These are phyloP conservation scores for Brachirus orientalis DNA, from an alignment of 2,113 vertebrate species.

Conservation along the genomic window DNA sequence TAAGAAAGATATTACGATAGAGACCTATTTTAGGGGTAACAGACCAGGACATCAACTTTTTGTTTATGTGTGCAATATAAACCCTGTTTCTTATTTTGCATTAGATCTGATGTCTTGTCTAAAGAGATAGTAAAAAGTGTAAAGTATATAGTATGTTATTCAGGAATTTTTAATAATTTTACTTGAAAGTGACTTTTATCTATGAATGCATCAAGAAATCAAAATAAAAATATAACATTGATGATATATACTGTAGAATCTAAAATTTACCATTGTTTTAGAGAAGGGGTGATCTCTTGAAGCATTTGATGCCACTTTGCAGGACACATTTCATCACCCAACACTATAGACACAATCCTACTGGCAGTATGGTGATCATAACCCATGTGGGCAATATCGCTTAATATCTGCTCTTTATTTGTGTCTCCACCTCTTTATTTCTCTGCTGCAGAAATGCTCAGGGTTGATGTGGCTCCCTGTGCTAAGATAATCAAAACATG, in stretches of 20 bases:
- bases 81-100: slow-evolving; percentile 14
- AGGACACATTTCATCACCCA: no score
- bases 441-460: slow-evolving; percentile 31
- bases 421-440: slow-evolving; percentile 21
- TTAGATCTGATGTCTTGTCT: slow-evolving; percentile 14
- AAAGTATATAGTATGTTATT: no score
- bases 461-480: slow-evolving; percentile 32
- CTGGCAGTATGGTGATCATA: no score
- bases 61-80: slow-evolving; percentile 41
- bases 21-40: slow-evolving; percentile 66
- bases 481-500: slow-evolving; percentile 58
- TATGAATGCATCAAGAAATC: no score
- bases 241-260: no score
- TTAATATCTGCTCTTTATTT: slow-evolving; percentile 32
- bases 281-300: no score
- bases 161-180: no score
- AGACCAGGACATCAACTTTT: slow-evolving; percentile 55
- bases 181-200: no score
- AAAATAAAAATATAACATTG: no score
- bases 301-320: no score
- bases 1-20: slow-evolving; percentile 56
- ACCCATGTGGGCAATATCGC: neutral
- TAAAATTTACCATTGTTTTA: no score
- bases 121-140: neutral
- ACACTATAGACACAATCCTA: no score